These are phyloP conservation scores for Lumbricus terrestris DNA, from an alignment of 2,888 invertebrate genomes.

Conservation along the genomic window DNA sequence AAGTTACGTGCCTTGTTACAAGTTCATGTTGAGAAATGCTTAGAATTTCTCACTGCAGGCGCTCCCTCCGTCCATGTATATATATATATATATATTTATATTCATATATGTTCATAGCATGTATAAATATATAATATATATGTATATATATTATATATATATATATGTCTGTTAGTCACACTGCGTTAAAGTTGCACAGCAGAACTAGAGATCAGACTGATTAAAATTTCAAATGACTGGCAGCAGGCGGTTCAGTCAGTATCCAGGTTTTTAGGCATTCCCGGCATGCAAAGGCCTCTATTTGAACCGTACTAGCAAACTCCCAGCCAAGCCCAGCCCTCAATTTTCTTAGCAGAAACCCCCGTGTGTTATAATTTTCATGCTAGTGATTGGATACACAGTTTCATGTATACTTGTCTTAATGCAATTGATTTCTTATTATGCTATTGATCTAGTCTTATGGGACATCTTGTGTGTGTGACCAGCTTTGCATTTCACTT, in stretches of 20 bases:
- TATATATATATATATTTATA: too few species aligned
- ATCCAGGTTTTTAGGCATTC: not conserved
- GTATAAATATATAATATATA: too few species aligned
- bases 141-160: too few species aligned
- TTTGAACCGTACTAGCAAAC: not conserved
- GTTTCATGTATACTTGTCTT: not conserved
- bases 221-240: not conserved
- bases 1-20: not conserved
- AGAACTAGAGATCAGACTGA: not conserved
- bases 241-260: not conserved
- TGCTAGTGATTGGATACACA: not conserved
- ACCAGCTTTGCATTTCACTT: too few species aligned
- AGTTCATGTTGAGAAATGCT: not conserved
- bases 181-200: not conserved
- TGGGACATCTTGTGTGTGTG: too few species aligned
- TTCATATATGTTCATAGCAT: too few species aligned
- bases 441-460: not conserved
- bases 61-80: too few species aligned
- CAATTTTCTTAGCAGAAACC: not conserved
- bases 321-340: not conserved
- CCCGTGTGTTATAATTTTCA: not conserved
- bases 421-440: not conserved
- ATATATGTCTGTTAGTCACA: not conserved
- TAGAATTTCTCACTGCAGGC: not conserved
- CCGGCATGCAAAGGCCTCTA: not conserved